Percentiles rank a stretch among this genome's conserved stretches.
Conservation (phyloP, 2,113 vertebrate genomes). For the Limnothrissa miodon region DNA sequence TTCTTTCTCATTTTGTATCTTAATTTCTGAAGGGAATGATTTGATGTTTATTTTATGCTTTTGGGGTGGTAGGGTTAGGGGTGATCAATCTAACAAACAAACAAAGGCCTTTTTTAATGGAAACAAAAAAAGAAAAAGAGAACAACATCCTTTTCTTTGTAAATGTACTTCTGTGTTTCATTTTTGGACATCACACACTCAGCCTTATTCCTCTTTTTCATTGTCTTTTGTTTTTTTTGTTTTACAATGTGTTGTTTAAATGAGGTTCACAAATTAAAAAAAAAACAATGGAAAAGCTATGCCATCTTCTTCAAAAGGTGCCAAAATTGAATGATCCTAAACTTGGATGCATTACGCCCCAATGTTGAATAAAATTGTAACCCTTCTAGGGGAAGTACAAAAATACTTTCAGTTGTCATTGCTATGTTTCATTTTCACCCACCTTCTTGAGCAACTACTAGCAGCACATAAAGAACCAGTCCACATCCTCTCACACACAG, state of each 20-base stretch:
- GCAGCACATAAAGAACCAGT: no score
- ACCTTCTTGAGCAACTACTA: not conserved
- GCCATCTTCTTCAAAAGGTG: constrained; percentile 68
- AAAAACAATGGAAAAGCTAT: constrained; percentile 32
- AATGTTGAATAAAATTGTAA: constrained; percentile 68
- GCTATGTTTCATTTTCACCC: not conserved
- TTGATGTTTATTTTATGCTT: constrained; percentile 37
- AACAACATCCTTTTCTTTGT: constrained; percentile 38
- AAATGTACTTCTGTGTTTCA: constrained; percentile 22
- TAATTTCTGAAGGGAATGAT: not conserved
- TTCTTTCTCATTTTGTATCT: constrained; percentile 11
- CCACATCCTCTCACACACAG: not conserved
- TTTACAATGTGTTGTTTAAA: constrained; percentile 66
- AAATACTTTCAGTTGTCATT: not conserved
- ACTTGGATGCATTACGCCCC: constrained; percentile 72
- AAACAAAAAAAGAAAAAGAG: constrained; percentile 40
- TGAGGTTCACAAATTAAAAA: constrained; percentile 29
- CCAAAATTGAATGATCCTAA: constrained; percentile 72
- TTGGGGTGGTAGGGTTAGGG: constrained; percentile 26
- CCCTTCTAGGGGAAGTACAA: constrained; percentile 55
- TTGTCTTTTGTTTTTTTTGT: constrained; percentile 43
- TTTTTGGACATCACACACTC: constrained; percentile 56
- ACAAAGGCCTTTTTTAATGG: constrained; percentile 46
- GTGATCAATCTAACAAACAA: constrained; percentile 47
- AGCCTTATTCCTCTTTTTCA: constrained; percentile 60